Conservation (phyloP, 2,113 vertebrate genomes). For the Equus quagga region DNA sequence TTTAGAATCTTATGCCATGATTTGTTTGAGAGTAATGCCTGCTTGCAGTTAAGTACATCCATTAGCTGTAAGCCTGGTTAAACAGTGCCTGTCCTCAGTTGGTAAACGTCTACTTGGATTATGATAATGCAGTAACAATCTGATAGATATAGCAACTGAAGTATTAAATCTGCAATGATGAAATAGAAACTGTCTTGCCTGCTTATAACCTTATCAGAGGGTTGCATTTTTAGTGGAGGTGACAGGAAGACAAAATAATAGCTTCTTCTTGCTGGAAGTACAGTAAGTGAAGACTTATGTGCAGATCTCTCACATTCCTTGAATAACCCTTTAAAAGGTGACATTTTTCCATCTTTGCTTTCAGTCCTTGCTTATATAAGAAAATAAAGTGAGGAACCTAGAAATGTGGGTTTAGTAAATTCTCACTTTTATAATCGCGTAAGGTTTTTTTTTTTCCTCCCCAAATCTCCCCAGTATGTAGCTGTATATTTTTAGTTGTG, state of each 20-base stretch:
- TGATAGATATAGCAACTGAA: not conserved
- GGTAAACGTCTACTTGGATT: not conserved
- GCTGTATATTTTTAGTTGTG: no score
- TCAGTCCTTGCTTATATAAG: not conserved
- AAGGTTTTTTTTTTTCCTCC: not conserved
- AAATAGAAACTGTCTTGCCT: not conserved
- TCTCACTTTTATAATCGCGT: not conserved
- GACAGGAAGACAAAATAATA: not conserved
- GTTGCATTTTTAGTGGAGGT: not conserved
- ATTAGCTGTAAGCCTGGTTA: not conserved
- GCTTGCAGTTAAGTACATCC: not conserved
- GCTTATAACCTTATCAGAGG: not conserved
- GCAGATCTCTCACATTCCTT: not conserved
- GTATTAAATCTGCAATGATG: not conserved
- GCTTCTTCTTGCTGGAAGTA: not conserved
- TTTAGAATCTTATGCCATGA: not conserved
- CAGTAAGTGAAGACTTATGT: not conserved
- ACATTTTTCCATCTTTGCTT: conserved; percentile 11
- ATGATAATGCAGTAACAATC: not conserved
- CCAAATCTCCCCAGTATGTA: no score
- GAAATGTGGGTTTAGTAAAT: not conserved
- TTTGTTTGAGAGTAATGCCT: not conserved
- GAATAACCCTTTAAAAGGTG: not conserved
- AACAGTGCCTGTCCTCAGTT: not conserved
- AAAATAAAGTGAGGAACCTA: not conserved